Evolutionary conservation across 2,888 invertebrate species (phyloP), one percentile per base, ranked within the genome.

Genomic region (Apodemia zela): DNA sequence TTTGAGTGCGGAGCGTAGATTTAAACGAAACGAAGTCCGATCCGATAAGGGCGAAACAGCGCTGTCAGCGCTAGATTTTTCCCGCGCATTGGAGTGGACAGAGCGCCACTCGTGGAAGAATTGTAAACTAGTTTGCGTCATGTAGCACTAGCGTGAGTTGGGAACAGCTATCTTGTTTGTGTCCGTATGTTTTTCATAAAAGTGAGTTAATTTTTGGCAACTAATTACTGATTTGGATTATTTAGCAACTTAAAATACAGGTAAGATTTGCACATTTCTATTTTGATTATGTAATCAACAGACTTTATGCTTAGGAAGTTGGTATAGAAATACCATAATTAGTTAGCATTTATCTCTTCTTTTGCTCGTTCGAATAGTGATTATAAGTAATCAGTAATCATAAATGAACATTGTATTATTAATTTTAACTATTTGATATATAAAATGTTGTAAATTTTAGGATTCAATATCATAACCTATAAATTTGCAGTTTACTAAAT

Each of bases 271-370:
- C 65, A 65, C 21, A 47, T 67, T 68, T 67, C 64, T 63, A 73
- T 65, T 66, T 65, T 70, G 77, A 75, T 89, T 89, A 89, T 89
- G 81, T 89, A 88, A 89, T 75, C 74, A 42, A 35, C 72, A 74
- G 74, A 72, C 25, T 21, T 25, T 15, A 13, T 25, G 13, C 15
- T 13, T 3, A 25, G 54, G 54, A 54, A 54, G 15, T 54, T 54
- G 54, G 4, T 25, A 25, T 11, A 25, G 21, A 25, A 21, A 21
- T 25, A 54, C 21, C 25, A 25, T 25, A 54, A 54, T 54, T 54
- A 25, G 54, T 54, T 54, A 0, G 54, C 54, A 54, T 54, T 21
- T 25, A 54, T 21, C 54, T 6, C 4, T 54, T 21, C 13, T 54
- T 54, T 54, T 54, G 25, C 21, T 54, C 7, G 15, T 54, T 54